Conservation (phyloP, 2,888 invertebrate genomes). For the Agrotis segetum region DNA sequence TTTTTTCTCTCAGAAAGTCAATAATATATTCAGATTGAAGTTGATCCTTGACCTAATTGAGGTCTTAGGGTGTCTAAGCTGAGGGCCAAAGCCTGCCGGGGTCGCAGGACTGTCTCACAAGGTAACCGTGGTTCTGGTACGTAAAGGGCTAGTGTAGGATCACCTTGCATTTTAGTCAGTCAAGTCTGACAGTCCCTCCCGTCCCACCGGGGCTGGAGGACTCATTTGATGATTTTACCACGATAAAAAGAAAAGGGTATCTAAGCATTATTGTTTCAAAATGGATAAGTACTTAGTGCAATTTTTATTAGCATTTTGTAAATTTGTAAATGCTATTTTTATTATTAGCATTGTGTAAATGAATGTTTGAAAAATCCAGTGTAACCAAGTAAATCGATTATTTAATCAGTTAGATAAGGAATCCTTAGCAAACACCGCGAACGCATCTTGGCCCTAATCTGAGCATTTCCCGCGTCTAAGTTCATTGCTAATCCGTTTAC, state of each 20-base stretch:
- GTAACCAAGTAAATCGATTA: conserved; percentile 14
- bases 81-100: too few species aligned
- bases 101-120: too few species aligned
- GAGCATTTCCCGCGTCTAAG: conserved; percentile 64
- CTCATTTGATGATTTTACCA: too few species aligned
- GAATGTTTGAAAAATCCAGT: not conserved
- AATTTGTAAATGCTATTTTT: too few species aligned
- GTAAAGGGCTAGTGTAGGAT: too few species aligned
- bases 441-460: conserved; percentile 60
- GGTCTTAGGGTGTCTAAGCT: too few species aligned
- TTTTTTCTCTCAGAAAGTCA: not conserved
- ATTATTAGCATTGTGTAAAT: not conserved
- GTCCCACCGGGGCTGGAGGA: too few species aligned
- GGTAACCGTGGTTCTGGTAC: too few species aligned
- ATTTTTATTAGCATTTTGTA: not conserved
- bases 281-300: not conserved
- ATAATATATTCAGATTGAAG: not conserved
- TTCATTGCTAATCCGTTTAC: conserved; percentile 78
- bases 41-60: not conserved
- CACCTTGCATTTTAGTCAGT: too few species aligned
- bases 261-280: not conserved
- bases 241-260: too few species aligned
- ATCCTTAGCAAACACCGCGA: conserved; percentile 53
- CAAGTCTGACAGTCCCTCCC: too few species aligned
- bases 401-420: conserved; percentile 43